Evolutionary conservation across 2,888 invertebrate species (phyloP).

Genomic region (Lymantria monacha): DNA sequence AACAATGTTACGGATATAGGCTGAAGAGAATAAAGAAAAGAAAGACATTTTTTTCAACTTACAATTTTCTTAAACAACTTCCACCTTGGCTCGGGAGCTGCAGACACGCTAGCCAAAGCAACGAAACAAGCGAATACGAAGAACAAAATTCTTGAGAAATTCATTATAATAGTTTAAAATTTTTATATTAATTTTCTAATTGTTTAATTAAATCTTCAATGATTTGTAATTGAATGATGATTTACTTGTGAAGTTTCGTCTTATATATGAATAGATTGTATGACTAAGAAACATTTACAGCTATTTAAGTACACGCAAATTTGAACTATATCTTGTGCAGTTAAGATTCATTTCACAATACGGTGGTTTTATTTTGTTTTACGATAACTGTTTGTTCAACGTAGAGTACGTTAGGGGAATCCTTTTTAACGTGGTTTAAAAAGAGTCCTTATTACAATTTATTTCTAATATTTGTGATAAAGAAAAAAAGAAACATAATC

Average conservation of each 20-base stretch:
- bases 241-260: conserved; percentile 1
- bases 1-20: no score
- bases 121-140: conserved; percentile 45
- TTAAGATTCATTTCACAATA: background rate
- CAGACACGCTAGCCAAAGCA: conserved; percentile 37
- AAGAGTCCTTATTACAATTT: no score
- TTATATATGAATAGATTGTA: background rate
- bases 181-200: background rate
- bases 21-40: background rate
- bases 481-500: background rate
- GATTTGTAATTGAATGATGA: background rate
- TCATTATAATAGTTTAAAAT: conserved; percentile 30
- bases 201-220: background rate
- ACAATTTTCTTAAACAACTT: conserved; percentile 15
- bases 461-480: background rate
- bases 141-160: conserved; percentile 47
- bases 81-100: conserved; percentile 50
- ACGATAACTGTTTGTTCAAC: background rate
- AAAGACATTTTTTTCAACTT: background rate
- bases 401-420: background rate
- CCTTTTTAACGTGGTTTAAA: background rate
- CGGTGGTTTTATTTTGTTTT: background rate
- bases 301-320: background rate
- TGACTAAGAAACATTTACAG: background rate
- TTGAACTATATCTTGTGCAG: background rate